Evolutionary conservation across 2,797 vertebrate genomes (phyloP), one percentile per base, ranked within the genome.

Genomic region (Thalassophryne amazonica): DNA sequence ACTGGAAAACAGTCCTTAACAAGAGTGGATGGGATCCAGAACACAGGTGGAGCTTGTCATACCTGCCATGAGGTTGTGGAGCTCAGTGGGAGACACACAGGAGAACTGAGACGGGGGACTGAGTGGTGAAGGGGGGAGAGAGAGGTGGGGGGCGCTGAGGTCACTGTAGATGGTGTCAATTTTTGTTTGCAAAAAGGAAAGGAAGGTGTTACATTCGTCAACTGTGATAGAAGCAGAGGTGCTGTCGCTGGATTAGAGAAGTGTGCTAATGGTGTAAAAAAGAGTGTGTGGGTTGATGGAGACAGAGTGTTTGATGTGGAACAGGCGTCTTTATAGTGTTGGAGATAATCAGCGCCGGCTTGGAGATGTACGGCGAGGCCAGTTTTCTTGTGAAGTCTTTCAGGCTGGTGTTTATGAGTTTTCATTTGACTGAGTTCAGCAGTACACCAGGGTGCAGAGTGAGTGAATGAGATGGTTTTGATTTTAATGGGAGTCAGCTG

Each of bases 401-500:
- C 9, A 20, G 37, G 41, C 14, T 35, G 38, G 8, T 21, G 14
- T 9, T 20, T 30, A 3, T 17, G 4, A 6, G 34, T 17, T 48
- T 23, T 24, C 24, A 27, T 11, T 8, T 27, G 24, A 27, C 5
- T 24, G 10, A 27, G 24, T 27, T 11, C 24, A 27, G 35, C 24
- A 15, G 34, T 46, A 4, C 29, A 36, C 52, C 51, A 55, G 2
- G 51, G 39, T 10, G 30, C 16, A 2, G 40, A 45, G 21, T 55
- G 31, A 4, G 11, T 29, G 4, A 36, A 38, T 22, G 12, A 46
- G 10, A 38, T 25, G 4, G 5, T 12, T 47, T 57, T 56, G 7
- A 17, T 56, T 57, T n/a, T 46, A 6, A 38, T 16, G 3, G 41
- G 33, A 13, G 52, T 40, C 13, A 21, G 33, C 11, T 37, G n/a